Evolutionary conservation across 2,888 invertebrate genomes (phyloP).

Genomic region (Xylocampa areola): DNA sequence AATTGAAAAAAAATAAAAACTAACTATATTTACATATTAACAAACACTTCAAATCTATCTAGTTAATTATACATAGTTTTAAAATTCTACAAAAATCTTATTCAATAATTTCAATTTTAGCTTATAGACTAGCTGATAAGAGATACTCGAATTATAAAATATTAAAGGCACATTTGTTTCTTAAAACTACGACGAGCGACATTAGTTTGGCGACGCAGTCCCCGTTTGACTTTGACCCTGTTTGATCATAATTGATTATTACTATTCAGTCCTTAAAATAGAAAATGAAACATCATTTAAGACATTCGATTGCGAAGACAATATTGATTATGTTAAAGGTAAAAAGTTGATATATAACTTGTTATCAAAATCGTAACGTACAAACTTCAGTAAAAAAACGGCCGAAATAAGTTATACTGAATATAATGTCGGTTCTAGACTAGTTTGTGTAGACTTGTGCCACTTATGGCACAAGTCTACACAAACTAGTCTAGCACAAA

Average conservation of each 20-base stretch:
- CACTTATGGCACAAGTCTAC: too few relatives aligned
- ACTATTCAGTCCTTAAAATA: conserved; percentile 43
- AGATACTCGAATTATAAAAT: conserved; percentile 42
- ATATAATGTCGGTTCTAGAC: too few relatives aligned
- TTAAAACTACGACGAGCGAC: conserved; percentile 11
- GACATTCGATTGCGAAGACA: conserved; percentile 28
- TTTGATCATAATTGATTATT: too few relatives aligned
- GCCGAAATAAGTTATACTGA: too few relatives aligned
- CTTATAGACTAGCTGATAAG: conserved; percentile 54
- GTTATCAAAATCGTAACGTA: too few relatives aligned
- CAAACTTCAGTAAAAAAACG: too few relatives aligned
- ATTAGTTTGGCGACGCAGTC: neutral
- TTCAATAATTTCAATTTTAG: conserved; percentile 37
- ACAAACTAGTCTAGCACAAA: too few relatives aligned
- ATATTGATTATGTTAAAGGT: conserved; percentile 19
- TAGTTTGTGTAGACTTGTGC: too few relatives aligned
- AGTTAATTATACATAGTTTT: too few relatives aligned
- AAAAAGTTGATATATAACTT: too few relatives aligned
- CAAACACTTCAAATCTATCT: conserved; percentile 22
- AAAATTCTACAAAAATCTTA: conserved; percentile 27
- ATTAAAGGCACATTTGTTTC: conserved; percentile 39
- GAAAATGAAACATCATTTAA: conserved; percentile 19
- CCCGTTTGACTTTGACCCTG: neutral
- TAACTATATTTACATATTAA: conserved; percentile 42
- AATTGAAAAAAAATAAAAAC: too few relatives aligned